Evolutionary conservation across 2,888 invertebrate species (phyloP), one percentile per base, ranked within the genome.

Genomic region (Mythimna vitellina): DNA sequence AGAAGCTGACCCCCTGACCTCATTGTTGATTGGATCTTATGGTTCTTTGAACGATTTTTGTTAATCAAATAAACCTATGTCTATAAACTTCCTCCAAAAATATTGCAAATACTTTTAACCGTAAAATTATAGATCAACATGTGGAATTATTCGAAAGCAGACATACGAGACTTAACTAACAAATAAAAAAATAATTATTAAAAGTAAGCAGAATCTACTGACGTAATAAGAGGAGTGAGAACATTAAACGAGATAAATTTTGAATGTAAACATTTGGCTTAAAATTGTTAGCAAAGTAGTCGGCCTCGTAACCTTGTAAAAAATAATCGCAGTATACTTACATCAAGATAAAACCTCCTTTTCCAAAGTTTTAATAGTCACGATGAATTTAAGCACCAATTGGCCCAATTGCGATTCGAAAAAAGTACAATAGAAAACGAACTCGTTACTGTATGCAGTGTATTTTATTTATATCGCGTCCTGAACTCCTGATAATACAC

Each of bases 241-340:
- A 35, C 46, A 63, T 12, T 7, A 12, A 54, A 57, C 8, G 32
- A 65, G 75, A 80, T 65, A 69, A 74, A 63, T 51, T 62, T n/a
- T 35, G 17, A 63, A 62, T 51, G 29, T 65, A 49, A 66, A 65
- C 61, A 79, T 60, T 38, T 66, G 51, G 51, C 46, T 20, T 20
- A 64, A 64, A 42, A 56, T 71, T 53, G 62, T 67, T 29, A 63
- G 63, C 58, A 46, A 57, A 53, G 9, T 35, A 35, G 7, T 0
- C 58, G 46, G 49, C n/a, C 53, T 6, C 51, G 6, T 60, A 62
- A 79, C 66, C 83, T 83, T 80, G 83, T 42, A 72, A 8, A 67
- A 42, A 64, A 14, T 49, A 22, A 17, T n/a, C 10, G 5, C 7
- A 53, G 1, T n/a, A 12, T 25, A 79, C 79, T 83, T 61, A 83